Evolutionary conservation across 2,113 vertebrate species (phyloP).

Genomic region (Romanogobio albipinnatus): DNA sequence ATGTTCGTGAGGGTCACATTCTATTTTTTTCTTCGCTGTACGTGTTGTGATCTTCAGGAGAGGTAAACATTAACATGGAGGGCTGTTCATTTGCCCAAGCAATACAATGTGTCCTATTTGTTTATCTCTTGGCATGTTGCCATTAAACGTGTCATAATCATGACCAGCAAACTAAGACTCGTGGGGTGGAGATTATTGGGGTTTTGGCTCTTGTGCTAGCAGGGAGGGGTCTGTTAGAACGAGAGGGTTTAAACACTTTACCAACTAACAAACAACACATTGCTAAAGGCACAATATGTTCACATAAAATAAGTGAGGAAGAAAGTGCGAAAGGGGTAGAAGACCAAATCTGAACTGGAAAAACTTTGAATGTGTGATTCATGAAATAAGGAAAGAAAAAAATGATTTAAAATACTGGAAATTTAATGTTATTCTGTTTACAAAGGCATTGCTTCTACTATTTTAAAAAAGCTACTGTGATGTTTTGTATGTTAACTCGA

Average conservation of each 20-base stretch:
- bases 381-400: not conserved
- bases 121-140: conserved; percentile 21
- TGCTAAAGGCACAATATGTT: not conserved
- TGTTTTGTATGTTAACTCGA: not conserved
- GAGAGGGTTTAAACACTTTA: not conserved
- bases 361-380: not conserved
- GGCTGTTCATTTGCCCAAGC: not conserved
- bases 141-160: not conserved
- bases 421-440: conserved; percentile 18
- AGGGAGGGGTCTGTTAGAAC: not conserved
- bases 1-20: not conserved
- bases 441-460: not conserved
- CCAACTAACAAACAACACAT: not conserved
- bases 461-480: not conserved
- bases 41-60: not conserved
- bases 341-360: not conserved
- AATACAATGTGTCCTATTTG: conserved; percentile 9
- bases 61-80: conserved; percentile 2
- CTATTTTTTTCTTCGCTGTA: not conserved
- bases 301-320: not conserved
- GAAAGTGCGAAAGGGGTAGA: not conserved
- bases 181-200: not conserved
- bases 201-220: not conserved
- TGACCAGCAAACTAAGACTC: not conserved
- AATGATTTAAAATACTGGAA: not conserved